These are phyloP conservation scores for Helostoma temminkii DNA, from an alignment of 2,797 vertebrate species.

Conservation along the genomic window DNA sequence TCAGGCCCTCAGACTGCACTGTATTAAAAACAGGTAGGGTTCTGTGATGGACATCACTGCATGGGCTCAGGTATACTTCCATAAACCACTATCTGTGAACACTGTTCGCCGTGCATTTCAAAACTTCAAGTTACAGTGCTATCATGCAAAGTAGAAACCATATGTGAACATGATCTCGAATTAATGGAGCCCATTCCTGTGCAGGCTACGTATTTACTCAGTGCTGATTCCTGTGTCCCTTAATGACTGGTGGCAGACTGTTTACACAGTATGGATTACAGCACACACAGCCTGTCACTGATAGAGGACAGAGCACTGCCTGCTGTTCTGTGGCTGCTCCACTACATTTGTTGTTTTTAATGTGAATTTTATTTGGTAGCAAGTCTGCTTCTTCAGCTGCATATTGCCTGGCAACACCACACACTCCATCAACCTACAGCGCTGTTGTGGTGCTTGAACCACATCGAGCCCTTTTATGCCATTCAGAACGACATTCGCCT, in stretches of 20 bases:
- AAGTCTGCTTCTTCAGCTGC: neutral
- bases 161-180: no score
- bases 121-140: no score
- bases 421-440: slow-evolving; percentile 3
- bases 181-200: no score
- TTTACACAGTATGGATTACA: slow-evolving; percentile 23
- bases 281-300: slow-evolving; percentile 23
- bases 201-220: slow-evolving; percentile 32
- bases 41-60: no score
- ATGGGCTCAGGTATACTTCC: no score
- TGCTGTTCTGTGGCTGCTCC: neutral
- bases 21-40: no score
- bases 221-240: slow-evolving; percentile 4
- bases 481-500: neutral
- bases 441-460: slow-evolving; percentile 12
- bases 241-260: slow-evolving; percentile 16
- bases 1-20: no score
- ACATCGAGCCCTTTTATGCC: slow-evolving; percentile 13
- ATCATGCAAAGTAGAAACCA: no score
- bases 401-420: slow-evolving; percentile 39
- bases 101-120: no score
- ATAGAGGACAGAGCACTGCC: slow-evolving; percentile 7
- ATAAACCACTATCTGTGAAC: no score
- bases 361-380: neutral
- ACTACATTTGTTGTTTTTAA: neutral